Conservation (phyloP, 2,113 vertebrate genomes). For the Isurus oxyrinchus region DNA sequence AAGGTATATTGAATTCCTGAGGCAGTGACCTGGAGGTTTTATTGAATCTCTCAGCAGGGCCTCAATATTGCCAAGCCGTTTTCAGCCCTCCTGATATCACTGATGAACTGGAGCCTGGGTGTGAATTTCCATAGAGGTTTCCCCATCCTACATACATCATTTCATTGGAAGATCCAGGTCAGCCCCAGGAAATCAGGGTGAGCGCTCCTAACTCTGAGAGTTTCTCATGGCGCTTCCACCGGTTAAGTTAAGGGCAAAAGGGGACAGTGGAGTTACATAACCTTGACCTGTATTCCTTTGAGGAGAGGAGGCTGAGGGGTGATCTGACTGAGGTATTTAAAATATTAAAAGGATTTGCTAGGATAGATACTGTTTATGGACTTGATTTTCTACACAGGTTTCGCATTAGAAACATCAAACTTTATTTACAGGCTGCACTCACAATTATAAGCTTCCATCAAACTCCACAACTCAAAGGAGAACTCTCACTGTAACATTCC, state of each 20-base stretch:
- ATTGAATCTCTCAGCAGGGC: neutral
- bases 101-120: neutral
- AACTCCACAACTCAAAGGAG: neutral
- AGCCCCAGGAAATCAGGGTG: neutral
- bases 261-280: neutral
- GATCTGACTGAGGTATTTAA: neutral
- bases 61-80: neutral
- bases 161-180: neutral
- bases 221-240: too few relatives aligned
- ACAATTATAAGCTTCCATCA: neutral
- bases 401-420: too few relatives aligned
- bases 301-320: neutral
- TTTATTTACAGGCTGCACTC: too few relatives aligned
- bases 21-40: neutral
- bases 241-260: neutral
- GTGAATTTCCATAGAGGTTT: neutral
- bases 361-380: neutral
- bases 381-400: too few relatives aligned
- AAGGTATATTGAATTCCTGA: neutral
- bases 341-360: neutral
- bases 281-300: neutral
- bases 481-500: too few relatives aligned
- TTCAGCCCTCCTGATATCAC: neutral
- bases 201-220: neutral
- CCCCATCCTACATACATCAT: neutral